Conservation (phyloP, 2,797 vertebrate genomes). For the Eulemur rubriventer region DNA sequence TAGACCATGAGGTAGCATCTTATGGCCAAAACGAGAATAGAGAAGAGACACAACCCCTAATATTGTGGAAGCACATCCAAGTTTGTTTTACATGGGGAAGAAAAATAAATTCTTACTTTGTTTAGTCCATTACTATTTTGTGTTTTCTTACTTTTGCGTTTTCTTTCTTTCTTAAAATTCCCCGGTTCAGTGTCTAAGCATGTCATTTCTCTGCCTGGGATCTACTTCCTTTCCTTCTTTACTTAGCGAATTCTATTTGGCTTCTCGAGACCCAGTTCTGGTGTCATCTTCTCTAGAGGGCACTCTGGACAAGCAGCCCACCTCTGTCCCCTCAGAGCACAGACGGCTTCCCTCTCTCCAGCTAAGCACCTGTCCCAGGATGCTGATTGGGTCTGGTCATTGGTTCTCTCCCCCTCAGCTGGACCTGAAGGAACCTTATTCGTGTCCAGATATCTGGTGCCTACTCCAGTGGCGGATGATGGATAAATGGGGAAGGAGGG, state of each 20-base stretch:
- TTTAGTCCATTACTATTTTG: not conserved
- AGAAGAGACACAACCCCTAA: not conserved
- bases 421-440: not conserved
- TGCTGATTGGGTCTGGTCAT: not conserved
- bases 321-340: not conserved
- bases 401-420: not conserved
- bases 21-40: not conserved
- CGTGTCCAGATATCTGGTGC: not conserved
- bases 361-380: not conserved
- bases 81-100: not conserved
- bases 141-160: not conserved
- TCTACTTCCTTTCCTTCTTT: not conserved
- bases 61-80: not conserved
- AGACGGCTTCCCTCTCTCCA: not conserved
- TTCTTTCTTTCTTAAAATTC: not conserved
- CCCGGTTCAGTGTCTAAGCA: not conserved
- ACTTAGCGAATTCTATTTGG: not conserved
- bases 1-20: not conserved
- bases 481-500: not conserved
- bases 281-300: not conserved
- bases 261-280: not conserved
- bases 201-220: not conserved
- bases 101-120: not conserved
- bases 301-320: not conserved
- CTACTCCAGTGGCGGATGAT: not conserved